Evolutionary conservation across 2,888 invertebrate species (phyloP), one percentile per base, ranked within the genome.

Genomic region (Drosophila pseudotalamancana): DNA sequence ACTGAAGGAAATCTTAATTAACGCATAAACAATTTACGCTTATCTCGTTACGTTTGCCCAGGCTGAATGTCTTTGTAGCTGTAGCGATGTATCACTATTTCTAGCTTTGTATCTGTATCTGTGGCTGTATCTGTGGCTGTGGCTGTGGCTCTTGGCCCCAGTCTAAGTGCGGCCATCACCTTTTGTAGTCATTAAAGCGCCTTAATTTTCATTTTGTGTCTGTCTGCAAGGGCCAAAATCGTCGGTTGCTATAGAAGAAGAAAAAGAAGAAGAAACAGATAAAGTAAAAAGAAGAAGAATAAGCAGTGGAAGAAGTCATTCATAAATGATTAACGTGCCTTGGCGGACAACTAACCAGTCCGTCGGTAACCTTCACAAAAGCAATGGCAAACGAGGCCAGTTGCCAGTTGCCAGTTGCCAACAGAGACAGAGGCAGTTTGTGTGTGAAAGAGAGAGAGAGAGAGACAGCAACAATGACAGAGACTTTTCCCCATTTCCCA

Each of bases 1-100:
- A n/a, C n/a, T n/a, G n/a, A n/a, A 83, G 67, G 70, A 75, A 78
- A 84, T 81, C 81, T 81, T 77, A 84, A 76, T 77, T 81, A 76
- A 76, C 72, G 81, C 78, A 66, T 78, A 65, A 76, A 67, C 75
- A 70, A 69, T 84, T 75, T 63, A 71, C 63, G 78, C 75, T 84
- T 73, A 75, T 77, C 77, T 83, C 65, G 56, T 69, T 70, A 65
- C 48, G 71, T 60, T 65, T 46, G 40, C 61, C 63, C 63, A 59
- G 71, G 45, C 71, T 39, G 40, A 27, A 35, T 50, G 40, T 27
- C 23, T 61, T 8, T 35, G 31, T 51, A 34, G 40, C 19, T 31
- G 42, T 31, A 54, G 35, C 31, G 34, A 27, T 48, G 35, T n/a
- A n/a, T n/a, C n/a, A n/a, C n/a, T n/a, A n/a, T n/a, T n/a, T n/a